Evolutionary conservation across 37 sponge, comb jelly and placozoan genomes (phyloP).

Genomic region (Ephydatia muelleri): DNA sequence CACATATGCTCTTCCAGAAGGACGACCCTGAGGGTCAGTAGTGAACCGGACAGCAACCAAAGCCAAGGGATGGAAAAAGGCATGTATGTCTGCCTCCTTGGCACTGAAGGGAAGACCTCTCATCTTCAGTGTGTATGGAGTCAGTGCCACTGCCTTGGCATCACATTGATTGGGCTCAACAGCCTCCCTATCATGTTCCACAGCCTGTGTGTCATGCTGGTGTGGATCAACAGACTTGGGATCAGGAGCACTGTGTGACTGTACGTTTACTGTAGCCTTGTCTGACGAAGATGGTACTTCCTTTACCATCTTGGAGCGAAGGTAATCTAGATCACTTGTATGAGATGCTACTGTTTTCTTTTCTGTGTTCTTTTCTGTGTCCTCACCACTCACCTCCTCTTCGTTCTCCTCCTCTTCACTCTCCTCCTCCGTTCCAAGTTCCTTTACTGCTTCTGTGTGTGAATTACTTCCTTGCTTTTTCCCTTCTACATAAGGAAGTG

Average conservation of each 20-base stretch:
- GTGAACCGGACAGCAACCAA: slow-evolving; percentile 65
- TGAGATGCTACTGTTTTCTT: background rate
- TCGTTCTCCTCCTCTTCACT: background rate
- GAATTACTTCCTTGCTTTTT: background rate
- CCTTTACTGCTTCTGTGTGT: background rate
- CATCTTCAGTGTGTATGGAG: slow-evolving; percentile 81
- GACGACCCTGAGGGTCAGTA: slow-evolving; percentile 64
- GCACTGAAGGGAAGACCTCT: slow-evolving; percentile 90
- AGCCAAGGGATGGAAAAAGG: slow-evolving; percentile 87
- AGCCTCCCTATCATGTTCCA: background rate
- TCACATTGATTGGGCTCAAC: slow-evolving; percentile 1
- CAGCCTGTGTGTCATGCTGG: slow-evolving; percentile 13
- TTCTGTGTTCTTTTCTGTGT: slow-evolving; percentile 15
- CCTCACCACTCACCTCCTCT: slow-evolving; percentile 18
- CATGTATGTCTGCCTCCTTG: slow-evolving; percentile 70
- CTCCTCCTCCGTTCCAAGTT: background rate
- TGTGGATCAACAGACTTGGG: background rate
- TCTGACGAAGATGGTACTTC: background rate
- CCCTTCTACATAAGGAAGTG: background rate
- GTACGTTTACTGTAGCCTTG: background rate
- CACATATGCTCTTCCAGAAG: slow-evolving; percentile 89
- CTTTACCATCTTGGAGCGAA: slow-evolving; percentile 56
- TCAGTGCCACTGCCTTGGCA: background rate
- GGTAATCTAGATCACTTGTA: slow-evolving; percentile 61
- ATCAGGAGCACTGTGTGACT: background rate